Evolutionary conservation across 2,888 invertebrate species (phyloP).

Genomic region (Pachymerium ferrugineum): DNA sequence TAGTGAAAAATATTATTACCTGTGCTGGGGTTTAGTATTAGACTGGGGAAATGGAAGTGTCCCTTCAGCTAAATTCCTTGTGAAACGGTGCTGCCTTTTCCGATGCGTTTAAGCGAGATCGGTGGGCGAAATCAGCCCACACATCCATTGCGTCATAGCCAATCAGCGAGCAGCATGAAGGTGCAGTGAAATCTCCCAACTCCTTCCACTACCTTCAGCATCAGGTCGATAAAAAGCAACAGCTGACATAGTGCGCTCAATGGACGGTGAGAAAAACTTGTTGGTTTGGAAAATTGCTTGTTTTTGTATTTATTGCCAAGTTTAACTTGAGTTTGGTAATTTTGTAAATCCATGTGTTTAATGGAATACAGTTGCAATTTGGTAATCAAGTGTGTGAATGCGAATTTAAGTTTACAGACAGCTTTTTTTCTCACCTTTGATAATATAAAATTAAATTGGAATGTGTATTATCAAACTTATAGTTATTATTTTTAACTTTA

Average conservation of each 20-base stretch:
- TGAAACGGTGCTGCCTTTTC: conserved; percentile 20
- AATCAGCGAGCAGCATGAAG: neutral
- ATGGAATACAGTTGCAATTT: too few relatives aligned
- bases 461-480: too few relatives aligned
- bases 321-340: too few relatives aligned
- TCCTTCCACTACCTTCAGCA: conserved; percentile 2
- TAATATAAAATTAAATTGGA: too few relatives aligned
- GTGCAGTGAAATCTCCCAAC: conserved; percentile 21
- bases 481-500: too few relatives aligned
- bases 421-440: too few relatives aligned
- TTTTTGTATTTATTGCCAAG: too few relatives aligned
- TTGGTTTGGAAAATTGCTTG: neutral
- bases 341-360: too few relatives aligned
- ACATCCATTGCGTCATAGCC: conserved; percentile 9
- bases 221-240: conserved; percentile 16
- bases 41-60: neutral
- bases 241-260: conserved; percentile 5
- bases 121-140: conserved; percentile 16
- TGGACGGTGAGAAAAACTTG: neutral
- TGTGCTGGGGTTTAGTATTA: neutral
- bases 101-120: conserved; percentile 18
- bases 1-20: neutral
- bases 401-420: too few relatives aligned
- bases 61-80: conserved; percentile 5
- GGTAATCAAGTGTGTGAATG: too few relatives aligned